Base-by-base conservation (phyloP, 2,888 invertebrate species). In the Phlogophora meticulosa region DNA sequence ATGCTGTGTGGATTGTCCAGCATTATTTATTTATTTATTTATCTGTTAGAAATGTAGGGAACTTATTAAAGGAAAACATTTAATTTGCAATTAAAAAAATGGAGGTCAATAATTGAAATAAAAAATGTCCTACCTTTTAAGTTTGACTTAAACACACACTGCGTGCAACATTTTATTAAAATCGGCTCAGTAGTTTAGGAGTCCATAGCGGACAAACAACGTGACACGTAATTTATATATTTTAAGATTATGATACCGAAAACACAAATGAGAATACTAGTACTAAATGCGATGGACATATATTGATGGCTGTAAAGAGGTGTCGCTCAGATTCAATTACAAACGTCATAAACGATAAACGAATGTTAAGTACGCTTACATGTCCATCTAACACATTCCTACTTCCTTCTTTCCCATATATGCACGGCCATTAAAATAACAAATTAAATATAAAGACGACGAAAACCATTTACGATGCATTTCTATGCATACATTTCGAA, bases 401-500 rank as follows among this genome's bases (percentile, higher is more conserved):
- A 22, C n/a, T 56, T 32, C 32, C 59, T 53, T 63, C 13, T 43
- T 64, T 70, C 58, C 46, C 70, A 60, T 75, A 46, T 38, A 46
- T 40, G 62, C n/a, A 68, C 36, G 15, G 28, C n/a, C 17, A 69
- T 66, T 67, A 42, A 62, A 65, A 65, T 63, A 64, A 59, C 28
- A 59, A 65, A 76, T 72, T 65, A 53, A 65, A 77, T 51, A 57
- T 40, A 52, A 72, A 72, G 61, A 68, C 48, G 72, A 77, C 53
- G 57, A 69, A 56, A 57, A 52, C 48, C 63, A 71, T 67, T 74
- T 60, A 66, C 66, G 67, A 71, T 72, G 42, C 66, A 63, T 75
- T 78, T 80, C 71, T 72, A 76, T 74, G 74, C 79, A 81, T 81
- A 84, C 80, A 83, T 83, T 82, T 79, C 71, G 81, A 85, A 82